Conservation (phyloP, 2,888 invertebrate genomes). For the Stratiomys singularior region DNA sequence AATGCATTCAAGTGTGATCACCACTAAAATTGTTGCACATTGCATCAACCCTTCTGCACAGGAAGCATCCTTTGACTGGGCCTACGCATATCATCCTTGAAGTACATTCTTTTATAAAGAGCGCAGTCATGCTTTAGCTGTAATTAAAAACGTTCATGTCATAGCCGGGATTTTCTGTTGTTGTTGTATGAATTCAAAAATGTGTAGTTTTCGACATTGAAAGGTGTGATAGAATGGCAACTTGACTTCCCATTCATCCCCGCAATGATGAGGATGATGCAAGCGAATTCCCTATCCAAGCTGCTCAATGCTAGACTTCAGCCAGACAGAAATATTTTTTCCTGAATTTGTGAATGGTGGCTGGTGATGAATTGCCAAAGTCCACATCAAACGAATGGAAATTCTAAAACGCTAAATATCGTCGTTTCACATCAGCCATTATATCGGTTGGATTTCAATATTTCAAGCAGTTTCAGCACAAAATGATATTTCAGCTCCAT, state of each 20-base stretch:
- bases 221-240: not conserved
- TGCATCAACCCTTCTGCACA: not conserved
- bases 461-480: too few relatives aligned
- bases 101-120: not conserved
- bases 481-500: not conserved
- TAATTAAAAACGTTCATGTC: constrained; percentile 31
- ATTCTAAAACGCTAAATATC: constrained; percentile 41
- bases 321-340: constrained; percentile 35
- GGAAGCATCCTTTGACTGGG: constrained; percentile 28
- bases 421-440: constrained; percentile 8
- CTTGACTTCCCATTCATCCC: not conserved
- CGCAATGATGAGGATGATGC: constrained; percentile 13
- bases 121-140: constrained; percentile 23
- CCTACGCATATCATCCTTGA: not conserved
- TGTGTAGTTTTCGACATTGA: constrained; percentile 14
- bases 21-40: too few relatives aligned
- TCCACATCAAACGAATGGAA: constrained; percentile 24
- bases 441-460: too few relatives aligned
- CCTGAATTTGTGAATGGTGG: not conserved
- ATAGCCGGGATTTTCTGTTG: constrained; percentile 14
- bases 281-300: constrained; percentile 1
- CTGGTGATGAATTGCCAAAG: constrained; percentile 35
- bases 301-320: constrained; percentile 18
- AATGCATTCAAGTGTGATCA: too few relatives aligned
- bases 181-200: constrained; percentile 5